These are phyloP conservation scores for Indri indri DNA, from an alignment of 2,113 vertebrate species.

Conservation along the genomic window DNA sequence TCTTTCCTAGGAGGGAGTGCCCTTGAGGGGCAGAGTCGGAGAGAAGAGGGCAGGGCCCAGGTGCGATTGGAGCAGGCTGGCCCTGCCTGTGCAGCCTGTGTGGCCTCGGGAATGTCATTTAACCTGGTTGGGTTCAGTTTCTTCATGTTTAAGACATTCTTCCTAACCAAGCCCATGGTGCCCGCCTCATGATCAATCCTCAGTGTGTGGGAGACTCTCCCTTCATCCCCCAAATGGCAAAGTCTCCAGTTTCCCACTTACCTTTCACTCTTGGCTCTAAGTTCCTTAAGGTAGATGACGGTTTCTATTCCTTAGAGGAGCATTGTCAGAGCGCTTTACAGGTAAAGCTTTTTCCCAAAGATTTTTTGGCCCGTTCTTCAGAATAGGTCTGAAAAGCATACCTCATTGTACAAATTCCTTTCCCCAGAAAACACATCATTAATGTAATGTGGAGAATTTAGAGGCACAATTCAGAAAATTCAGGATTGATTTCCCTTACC, in stretches of 20 bases:
- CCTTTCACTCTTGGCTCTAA: background rate
- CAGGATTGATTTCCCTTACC: background rate
- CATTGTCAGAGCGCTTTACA: background rate
- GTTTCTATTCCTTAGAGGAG: background rate
- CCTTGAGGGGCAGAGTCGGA: background rate
- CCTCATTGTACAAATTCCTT: background rate
- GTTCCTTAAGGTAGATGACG: background rate
- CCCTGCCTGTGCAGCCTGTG: rapidly evolving
- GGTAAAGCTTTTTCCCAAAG: background rate
- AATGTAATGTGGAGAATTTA: background rate
- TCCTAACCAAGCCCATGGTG: background rate
- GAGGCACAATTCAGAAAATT: background rate
- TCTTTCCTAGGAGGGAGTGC: background rate
- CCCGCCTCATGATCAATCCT: background rate
- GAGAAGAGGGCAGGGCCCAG: too few species aligned
- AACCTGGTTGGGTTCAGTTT: background rate
- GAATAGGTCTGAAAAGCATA: background rate
- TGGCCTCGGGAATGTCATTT: rapidly evolving
- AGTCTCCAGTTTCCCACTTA: background rate
- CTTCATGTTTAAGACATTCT: background rate
- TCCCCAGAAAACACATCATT: background rate
- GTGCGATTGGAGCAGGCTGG: background rate
- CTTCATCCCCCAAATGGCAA: background rate
- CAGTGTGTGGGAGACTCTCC: background rate
- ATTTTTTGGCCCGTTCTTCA: background rate